A percentile compares a stretch with the other conserved stretches of the same genome.
Conservation (phyloP, 2,888 invertebrate genomes). For the Aspidiotus rigidus region DNA sequence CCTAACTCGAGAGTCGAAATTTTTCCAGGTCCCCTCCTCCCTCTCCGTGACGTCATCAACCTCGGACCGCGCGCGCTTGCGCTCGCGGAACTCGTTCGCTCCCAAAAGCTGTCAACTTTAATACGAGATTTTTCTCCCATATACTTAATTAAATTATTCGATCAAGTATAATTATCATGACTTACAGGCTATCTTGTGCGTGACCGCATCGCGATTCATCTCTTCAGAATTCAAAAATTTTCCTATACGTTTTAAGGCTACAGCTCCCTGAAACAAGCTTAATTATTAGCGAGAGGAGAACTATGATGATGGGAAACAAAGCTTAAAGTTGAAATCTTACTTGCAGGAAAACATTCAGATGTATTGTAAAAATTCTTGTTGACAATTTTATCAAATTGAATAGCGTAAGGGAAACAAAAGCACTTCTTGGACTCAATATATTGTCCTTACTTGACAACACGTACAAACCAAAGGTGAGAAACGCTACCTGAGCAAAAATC, state of each 20-base stretch:
- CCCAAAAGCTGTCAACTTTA: too few species aligned
- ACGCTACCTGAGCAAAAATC: conserved; percentile 44
- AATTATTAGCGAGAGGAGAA: too few species aligned
- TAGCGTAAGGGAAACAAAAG: conserved; percentile 92
- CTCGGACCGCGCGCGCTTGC: too few species aligned
- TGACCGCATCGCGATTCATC: conserved; percentile 45
- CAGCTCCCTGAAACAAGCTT: conserved; percentile 42
- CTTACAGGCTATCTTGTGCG: conserved; percentile 42
- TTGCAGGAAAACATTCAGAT: conserved; percentile 71
- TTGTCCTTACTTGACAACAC: conserved; percentile 75
- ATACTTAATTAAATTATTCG: too few species aligned
- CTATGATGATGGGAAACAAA: too few species aligned
- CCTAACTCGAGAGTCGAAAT: too few species aligned
- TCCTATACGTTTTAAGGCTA: conserved; percentile 50
- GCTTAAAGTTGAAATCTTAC: conserved; percentile 49
- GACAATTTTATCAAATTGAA: conserved; percentile 96
- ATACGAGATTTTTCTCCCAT: too few species aligned
- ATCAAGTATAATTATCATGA: too few species aligned
- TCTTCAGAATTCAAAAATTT: conserved; percentile 50
- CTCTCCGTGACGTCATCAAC: too few species aligned
- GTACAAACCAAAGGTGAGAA: conserved; percentile 82
- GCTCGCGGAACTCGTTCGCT: too few species aligned
- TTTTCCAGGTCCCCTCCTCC: too few species aligned
- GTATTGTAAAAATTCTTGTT: conserved; percentile 89
- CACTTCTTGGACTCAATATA: conserved; percentile 76